phyloP scores from a whole-genome alignment of 2,797 vertebrate genomes.

The Gobionotothen gibberifrons region DNA sequence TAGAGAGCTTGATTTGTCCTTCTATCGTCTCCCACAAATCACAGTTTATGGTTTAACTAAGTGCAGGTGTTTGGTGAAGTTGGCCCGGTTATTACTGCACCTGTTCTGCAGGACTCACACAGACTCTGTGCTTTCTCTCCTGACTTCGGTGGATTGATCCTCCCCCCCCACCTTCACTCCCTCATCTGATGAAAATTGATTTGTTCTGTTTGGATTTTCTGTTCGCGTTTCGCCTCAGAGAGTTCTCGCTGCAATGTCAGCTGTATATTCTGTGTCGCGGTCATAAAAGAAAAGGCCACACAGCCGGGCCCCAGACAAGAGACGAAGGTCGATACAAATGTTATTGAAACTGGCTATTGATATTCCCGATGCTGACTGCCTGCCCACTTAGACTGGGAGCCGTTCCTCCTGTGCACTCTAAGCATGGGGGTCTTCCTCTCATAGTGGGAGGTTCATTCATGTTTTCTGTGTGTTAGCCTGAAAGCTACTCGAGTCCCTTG shows the following conservation, averaged over 20 bases:
- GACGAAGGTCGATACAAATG: constrained; percentile 84
- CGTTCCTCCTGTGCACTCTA: constrained; percentile 47
- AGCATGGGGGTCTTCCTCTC: constrained; percentile 37
- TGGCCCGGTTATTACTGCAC: not conserved
- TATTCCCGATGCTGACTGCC: constrained; percentile 66
- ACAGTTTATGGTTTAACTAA: constrained; percentile 24
- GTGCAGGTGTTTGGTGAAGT: constrained; percentile 33
- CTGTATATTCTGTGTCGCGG: constrained; percentile 69
- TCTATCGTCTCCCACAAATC: constrained; percentile 44
- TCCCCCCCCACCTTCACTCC: constrained; percentile 46
- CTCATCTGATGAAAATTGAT: constrained; percentile 89
- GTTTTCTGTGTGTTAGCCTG: constrained; percentile 44
- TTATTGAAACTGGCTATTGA: constrained; percentile 79
- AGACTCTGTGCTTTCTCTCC: constrained; percentile 56
- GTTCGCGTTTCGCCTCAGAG: constrained; percentile 68
- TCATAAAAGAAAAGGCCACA: constrained; percentile 79
- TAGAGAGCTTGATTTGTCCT: constrained; percentile 32
- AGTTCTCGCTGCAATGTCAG: constrained; percentile 81
- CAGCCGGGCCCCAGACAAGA: constrained; percentile 67
- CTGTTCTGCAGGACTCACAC: constrained; percentile 23
- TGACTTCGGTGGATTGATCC: constrained; percentile 80
- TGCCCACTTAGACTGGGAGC: constrained; percentile 57
- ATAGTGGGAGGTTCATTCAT: constrained; percentile 57
- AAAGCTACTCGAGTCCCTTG: constrained; percentile 50
- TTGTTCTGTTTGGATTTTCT: constrained; percentile 81